These are phyloP conservation scores for Cololabis saira DNA, from an alignment of 2,113 vertebrate species.

Conservation along the genomic window DNA sequence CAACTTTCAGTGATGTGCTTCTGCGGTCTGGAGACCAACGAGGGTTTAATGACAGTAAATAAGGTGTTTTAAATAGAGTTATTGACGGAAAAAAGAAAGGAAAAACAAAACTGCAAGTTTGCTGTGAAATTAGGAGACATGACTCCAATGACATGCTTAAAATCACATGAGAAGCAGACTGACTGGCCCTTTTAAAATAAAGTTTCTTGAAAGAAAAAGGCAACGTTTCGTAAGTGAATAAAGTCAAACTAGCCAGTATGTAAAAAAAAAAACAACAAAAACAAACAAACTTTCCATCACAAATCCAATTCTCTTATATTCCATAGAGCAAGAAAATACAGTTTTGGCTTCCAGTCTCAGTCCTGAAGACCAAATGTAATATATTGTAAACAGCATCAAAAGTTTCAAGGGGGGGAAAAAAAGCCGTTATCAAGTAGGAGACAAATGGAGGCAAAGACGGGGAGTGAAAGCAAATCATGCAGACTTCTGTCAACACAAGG, in stretches of 20 bases:
- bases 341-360: slow-evolving; percentile 17
- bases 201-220: neutral
- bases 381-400: slow-evolving; percentile 2
- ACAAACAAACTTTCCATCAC: neutral
- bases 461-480: slow-evolving; percentile 15
- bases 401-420: slow-evolving; percentile 8
- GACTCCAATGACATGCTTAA: neutral
- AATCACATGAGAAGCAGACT: neutral
- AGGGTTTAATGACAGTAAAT: slow-evolving; percentile 19
- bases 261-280: neutral
- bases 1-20: slow-evolving; percentile 7
- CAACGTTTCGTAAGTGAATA: neutral
- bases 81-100: neutral
- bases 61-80: neutral
- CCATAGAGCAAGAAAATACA: neutral
- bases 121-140: neutral
- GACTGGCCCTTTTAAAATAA: neutral
- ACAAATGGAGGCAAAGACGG: slow-evolving; percentile 16
- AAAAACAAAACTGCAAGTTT: neutral
- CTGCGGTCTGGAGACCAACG: slow-evolving; percentile 2
- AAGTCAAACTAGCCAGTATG: neutral
- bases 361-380: slow-evolving; percentile 6
- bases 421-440: slow-evolving; percentile 23
- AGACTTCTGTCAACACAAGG: slow-evolving; percentile 39
- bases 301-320: slow-evolving; percentile 30